These are phyloP conservation scores for Columba janthina DNA, from an alignment of 2,113 vertebrate species.

Conservation along the genomic window DNA sequence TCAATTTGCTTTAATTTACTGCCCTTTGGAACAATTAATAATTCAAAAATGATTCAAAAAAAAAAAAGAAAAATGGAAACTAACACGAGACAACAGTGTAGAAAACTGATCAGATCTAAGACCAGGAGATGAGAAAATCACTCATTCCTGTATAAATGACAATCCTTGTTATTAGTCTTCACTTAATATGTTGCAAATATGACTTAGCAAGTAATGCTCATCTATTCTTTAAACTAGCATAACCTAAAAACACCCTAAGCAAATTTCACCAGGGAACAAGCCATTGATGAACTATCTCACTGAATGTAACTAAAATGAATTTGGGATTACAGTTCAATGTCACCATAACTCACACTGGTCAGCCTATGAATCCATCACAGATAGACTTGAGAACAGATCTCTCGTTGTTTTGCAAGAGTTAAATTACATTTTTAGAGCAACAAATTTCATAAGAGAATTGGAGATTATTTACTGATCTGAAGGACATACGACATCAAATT, in stretches of 20 bases:
- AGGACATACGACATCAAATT: background rate
- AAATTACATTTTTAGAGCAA: background rate
- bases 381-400: background rate
- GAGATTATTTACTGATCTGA: background rate
- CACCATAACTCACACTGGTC: background rate
- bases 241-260: background rate
- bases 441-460: background rate
- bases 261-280: background rate
- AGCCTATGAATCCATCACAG: background rate
- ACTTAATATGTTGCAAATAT: background rate
- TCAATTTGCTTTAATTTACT: background rate
- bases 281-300: background rate
- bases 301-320: background rate
- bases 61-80: background rate
- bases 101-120: background rate
- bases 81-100: background rate
- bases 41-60: background rate
- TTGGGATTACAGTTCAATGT: background rate
- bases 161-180: background rate
- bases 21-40: background rate
- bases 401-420: background rate
- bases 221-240: background rate
- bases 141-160: background rate
- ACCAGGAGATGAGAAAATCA: background rate
- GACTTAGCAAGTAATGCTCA: background rate